phyloP scores from a whole-genome alignment of 2,797 vertebrate species.

The Sebastolobus altivelis region DNA sequence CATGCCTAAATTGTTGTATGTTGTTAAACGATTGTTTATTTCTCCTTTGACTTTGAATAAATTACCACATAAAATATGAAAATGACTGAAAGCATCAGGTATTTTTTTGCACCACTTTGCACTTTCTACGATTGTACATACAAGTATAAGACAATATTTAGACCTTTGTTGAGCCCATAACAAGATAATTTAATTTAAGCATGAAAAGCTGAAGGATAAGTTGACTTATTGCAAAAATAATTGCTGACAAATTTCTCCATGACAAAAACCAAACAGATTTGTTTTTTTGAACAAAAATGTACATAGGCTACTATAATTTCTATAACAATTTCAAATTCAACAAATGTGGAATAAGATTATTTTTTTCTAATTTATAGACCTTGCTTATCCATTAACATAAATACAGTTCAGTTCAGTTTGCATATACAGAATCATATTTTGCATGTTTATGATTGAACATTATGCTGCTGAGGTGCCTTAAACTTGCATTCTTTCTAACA shows the following conservation, averaged over 20 bases:
- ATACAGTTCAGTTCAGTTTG: not conserved
- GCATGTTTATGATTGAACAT: too few species aligned
- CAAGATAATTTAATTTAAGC: not conserved
- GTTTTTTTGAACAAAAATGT: not conserved
- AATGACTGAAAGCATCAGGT: not conserved
- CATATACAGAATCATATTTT: too few species aligned
- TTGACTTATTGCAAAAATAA: not conserved
- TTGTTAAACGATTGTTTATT: slow-evolving; percentile 29
- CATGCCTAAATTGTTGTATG: slow-evolving; percentile 23
- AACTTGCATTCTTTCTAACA: too few species aligned
- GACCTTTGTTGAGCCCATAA: not conserved
- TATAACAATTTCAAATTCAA: not conserved
- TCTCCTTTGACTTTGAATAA: slow-evolving; percentile 20
- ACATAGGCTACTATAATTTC: not conserved
- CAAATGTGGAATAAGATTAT: not conserved
- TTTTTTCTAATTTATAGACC: not conserved
- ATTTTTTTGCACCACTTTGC: not conserved
- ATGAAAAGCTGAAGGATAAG: not conserved
- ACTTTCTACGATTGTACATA: not conserved
- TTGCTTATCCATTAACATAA: not conserved
- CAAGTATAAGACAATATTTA: not conserved
- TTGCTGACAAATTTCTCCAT: not conserved
- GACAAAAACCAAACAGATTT: not conserved
- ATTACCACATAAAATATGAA: slow-evolving; percentile 6
- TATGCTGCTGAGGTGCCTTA: too few species aligned